Base-by-base conservation (phyloP, 2,113 vertebrate species). In the Seriola aureovittata region DNA sequence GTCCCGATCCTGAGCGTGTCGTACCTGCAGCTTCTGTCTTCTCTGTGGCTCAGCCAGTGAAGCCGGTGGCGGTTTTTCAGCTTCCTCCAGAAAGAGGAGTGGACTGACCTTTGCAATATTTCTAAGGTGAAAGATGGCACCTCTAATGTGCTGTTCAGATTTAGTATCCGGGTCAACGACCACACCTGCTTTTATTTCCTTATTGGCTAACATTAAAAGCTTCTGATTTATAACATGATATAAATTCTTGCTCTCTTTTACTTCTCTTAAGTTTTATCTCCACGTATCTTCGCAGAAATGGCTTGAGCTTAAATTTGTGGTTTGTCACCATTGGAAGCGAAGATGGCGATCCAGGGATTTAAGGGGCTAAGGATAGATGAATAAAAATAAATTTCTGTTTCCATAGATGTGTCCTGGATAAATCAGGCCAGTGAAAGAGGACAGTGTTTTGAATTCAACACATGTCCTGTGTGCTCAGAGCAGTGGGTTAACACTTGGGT, bases 361-460 rank as follows among this genome's bases (percentile, higher is more conserved):
- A 21, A 67, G 21, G 62, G 3, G 17, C 36, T 59, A 9, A 10
- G n/a, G 62, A 75, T 36, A 81, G 48, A 71, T 14, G 40, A 42
- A 42, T 73, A 42, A 71, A 80, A 69, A 62, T 71, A 21, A 0
- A 55, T 76, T 23, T 76, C 40, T 71, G 52, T 73, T 79, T 64
- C n/a, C 8, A 14, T 71, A 58, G 42, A 75, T 23, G 57, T 21
- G 55, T 48, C 8, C 10, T 42, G 52, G 65, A 46, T 66, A 54
- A 75, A 80, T 65, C 48, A 4, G 72, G 36, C 68, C 76, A 59
- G 52, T 81, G 71, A 80, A 73, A 63, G 76, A 88, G 65, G 85
- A 36, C 81, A 9, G 5, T 85, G 82, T 90, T 89, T 85, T 69
- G 54, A 46, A 87, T 80, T 79, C 79, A 81, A 55, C 86, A 74